Evolutionary conservation across 2,888 invertebrate species (phyloP).

Genomic region (Papilio gigon): DNA sequence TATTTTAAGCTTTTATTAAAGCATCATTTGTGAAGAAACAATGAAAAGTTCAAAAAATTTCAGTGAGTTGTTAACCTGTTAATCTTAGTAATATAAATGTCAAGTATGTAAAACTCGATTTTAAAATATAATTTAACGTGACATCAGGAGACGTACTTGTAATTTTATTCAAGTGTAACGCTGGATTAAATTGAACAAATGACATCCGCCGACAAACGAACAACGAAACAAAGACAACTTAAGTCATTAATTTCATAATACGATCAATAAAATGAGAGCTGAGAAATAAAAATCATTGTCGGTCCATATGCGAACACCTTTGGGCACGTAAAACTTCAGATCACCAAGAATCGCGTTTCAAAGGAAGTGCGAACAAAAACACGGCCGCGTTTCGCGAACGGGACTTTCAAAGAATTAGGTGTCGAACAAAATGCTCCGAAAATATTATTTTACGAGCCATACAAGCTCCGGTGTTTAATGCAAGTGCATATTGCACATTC

Average conservation of each 20-base stretch:
- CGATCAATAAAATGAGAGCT: constrained; percentile 29
- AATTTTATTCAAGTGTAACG: neutral
- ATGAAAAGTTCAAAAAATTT: neutral
- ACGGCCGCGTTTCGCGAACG: constrained; percentile 33
- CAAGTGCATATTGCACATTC: constrained; percentile 70
- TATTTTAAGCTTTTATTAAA: neutral
- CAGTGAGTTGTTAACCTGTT: neutral
- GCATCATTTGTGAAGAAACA: neutral
- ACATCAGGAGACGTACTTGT: neutral
- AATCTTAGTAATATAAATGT: neutral
- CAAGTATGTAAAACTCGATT: neutral
- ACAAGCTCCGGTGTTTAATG: constrained; percentile 55
- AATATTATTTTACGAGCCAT: constrained; percentile 66
- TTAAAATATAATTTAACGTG: neutral
- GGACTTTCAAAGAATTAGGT: constrained; percentile 42
- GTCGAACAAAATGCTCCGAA: constrained; percentile 59
- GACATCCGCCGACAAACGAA: neutral
- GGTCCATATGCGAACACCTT: constrained; percentile 46
- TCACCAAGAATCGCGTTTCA: constrained; percentile 42
- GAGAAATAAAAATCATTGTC: constrained; percentile 27
- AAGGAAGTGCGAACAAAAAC: constrained; percentile 42
- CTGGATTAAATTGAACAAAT: neutral
- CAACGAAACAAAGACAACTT: constrained; percentile 4
- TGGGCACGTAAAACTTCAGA: constrained; percentile 42
- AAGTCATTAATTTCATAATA: constrained; percentile 6